These are phyloP conservation scores for Thera britannica DNA, from an alignment of 2,888 invertebrate species.

Conservation along the genomic window DNA sequence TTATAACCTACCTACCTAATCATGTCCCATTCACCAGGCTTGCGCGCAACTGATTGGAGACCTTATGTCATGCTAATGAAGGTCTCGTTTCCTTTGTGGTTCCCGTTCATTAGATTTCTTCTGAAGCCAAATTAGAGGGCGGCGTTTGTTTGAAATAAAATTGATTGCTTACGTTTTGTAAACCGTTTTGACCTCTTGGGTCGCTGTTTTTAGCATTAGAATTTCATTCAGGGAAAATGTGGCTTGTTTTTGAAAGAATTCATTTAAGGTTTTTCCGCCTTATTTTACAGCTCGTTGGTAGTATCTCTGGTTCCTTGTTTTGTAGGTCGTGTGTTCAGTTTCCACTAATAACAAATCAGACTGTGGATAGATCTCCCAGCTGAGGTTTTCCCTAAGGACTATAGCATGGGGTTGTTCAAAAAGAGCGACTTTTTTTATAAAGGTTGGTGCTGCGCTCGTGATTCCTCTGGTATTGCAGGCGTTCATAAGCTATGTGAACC, in stretches of 20 bases:
- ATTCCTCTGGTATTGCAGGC: too few species aligned
- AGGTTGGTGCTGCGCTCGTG: too few species aligned
- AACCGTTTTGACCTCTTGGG: constrained; percentile 16
- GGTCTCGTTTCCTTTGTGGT: constrained; percentile 42
- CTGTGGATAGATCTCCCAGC: too few species aligned
- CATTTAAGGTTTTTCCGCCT: not conserved
- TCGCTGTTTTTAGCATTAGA: not conserved
- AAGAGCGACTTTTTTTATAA: too few species aligned
- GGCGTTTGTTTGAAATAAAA: constrained; percentile 39
- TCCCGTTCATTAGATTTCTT: constrained; percentile 43
- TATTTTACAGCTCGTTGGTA: too few species aligned
- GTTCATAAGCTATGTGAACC: too few species aligned
- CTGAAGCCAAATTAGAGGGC: constrained; percentile 44
- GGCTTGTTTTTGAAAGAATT: not conserved
- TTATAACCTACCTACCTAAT: constrained; percentile 45
- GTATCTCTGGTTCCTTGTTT: too few species aligned
- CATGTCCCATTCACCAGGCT: constrained; percentile 43
- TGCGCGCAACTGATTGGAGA: constrained; percentile 38
- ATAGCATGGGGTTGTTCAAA: too few species aligned
- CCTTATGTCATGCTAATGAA: constrained; percentile 38
- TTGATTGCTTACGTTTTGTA: constrained; percentile 42
- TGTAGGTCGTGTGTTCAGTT: too few species aligned
- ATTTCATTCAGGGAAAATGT: not conserved
- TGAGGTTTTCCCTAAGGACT: too few species aligned
- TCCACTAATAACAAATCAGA: too few species aligned